A percentile compares a stretch with the other conserved stretches of the same genome.
Conservation (phyloP, 2,888 invertebrate genomes). For the Xanthorhoe designata region DNA sequence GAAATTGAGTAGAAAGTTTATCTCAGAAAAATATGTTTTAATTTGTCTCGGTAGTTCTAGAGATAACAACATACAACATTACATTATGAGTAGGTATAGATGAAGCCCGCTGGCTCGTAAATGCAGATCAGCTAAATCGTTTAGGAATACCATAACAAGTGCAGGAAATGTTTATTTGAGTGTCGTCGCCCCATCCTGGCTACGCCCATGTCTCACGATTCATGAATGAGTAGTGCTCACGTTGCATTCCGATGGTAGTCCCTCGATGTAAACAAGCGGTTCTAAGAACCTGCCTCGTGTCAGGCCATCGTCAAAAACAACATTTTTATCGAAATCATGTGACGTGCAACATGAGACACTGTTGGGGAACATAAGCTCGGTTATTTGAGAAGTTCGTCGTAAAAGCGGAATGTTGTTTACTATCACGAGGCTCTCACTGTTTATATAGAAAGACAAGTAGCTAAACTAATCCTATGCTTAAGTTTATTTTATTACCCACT, state of each 20-base stretch:
- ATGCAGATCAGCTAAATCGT: conserved; percentile 14
- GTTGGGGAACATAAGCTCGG: conserved; percentile 12
- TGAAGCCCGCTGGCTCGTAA: not conserved
- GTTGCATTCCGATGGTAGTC: conserved; percentile 59
- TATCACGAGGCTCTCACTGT: not conserved
- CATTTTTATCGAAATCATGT: conserved; percentile 30
- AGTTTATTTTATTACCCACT: no score
- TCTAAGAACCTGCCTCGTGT: conserved; percentile 52
- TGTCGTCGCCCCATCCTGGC: conserved; percentile 23
- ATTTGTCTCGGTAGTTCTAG: not conserved
- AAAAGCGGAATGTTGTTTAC: conserved; percentile 11
- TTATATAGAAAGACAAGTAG: no score
- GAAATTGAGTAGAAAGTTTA: not conserved
- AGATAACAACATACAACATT: not conserved
- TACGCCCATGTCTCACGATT: conserved; percentile 43
- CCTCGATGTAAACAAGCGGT: conserved; percentile 53
- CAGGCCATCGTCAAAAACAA: conserved; percentile 38
- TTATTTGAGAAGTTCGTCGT: conserved; percentile 20
- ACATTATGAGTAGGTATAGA: not conserved
- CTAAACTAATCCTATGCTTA: no score
- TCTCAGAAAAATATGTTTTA: not conserved
- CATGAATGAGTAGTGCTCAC: conserved; percentile 71
- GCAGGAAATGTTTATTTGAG: conserved; percentile 21
- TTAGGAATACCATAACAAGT: conserved; percentile 21
- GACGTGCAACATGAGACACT: conserved; percentile 26